phyloP scores from a whole-genome alignment of 2,888 invertebrate species.

The Nymphalis polychloros region DNA sequence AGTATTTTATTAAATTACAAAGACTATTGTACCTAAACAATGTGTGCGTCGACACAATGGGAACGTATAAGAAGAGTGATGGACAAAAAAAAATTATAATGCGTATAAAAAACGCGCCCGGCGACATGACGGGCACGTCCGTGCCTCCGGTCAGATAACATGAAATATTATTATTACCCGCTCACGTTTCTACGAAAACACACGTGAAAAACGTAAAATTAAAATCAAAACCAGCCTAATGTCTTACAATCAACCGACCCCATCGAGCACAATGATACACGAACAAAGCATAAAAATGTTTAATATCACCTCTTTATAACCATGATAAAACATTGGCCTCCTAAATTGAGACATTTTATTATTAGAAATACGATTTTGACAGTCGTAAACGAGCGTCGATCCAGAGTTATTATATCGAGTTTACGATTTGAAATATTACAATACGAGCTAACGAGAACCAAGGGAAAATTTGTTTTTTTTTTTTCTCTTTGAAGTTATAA shows the following conservation, averaged over 20 bases:
- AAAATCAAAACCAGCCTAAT: constrained; percentile 21
- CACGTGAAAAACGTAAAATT: constrained; percentile 23
- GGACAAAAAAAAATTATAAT: constrained; percentile 47
- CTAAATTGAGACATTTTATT: constrained; percentile 80
- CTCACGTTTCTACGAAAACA: constrained; percentile 53
- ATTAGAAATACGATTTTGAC: constrained; percentile 79
- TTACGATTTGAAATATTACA: constrained; percentile 72
- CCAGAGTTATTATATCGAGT: constrained; percentile 69
- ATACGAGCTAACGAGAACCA: constrained; percentile 49
- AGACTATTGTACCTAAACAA: constrained; percentile 28
- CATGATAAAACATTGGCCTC: constrained; percentile 73
- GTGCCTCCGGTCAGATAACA: constrained; percentile 59
- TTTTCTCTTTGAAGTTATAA: constrained; percentile 12
- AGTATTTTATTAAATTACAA: constrained; percentile 27
- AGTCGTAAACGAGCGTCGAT: constrained; percentile 71
- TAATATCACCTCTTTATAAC: constrained; percentile 69
- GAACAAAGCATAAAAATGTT: constrained; percentile 61
- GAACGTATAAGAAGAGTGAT: constrained; percentile 25
- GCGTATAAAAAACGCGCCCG: constrained; percentile 52
- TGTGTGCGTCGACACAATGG: constrained; percentile 30
- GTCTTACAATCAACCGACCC: constrained; percentile 42
- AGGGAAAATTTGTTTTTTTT: constrained; percentile 40
- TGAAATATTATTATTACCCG: constrained; percentile 55
- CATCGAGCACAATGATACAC: constrained; percentile 60
- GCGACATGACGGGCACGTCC: constrained; percentile 51